A percentile compares a stretch with the other conserved stretches of the same genome.
These are phyloP conservation scores for Ctenopoma kingsleyae DNA, from an alignment of 2,797 vertebrate genomes.

Conservation along the genomic window DNA sequence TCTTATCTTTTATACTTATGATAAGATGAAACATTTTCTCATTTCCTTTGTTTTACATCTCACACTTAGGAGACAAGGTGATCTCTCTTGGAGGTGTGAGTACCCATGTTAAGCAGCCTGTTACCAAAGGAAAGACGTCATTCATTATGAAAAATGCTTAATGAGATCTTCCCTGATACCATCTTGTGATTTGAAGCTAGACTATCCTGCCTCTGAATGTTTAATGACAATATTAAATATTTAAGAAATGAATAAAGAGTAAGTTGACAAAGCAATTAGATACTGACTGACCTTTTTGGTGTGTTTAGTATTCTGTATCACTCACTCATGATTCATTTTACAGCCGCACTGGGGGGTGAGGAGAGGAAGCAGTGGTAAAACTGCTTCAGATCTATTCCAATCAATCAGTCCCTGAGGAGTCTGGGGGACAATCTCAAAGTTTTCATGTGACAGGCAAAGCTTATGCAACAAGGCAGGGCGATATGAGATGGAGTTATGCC, in stretches of 20 bases:
- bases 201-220: conserved; percentile 57
- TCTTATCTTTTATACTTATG: conserved; percentile 58
- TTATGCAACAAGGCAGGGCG: conserved; percentile 33
- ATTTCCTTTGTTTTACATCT: conserved; percentile 76
- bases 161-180: conserved; percentile 67
- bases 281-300: conserved; percentile 75
- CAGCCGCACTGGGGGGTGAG: conserved; percentile 19
- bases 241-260: conserved; percentile 74
- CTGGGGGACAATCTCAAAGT: conserved; percentile 36
- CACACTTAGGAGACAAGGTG: conserved; percentile 59
- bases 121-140: conserved; percentile 64
- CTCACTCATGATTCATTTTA: conserved; percentile 59
- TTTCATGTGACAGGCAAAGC: conserved; percentile 36
- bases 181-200: conserved; percentile 45
- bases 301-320: conserved; percentile 71
- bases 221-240: conserved; percentile 77
- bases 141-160: conserved; percentile 74
- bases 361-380: conserved; percentile 43
- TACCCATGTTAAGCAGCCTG: conserved; percentile 66
- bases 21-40: conserved; percentile 68
- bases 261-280: conserved; percentile 81
- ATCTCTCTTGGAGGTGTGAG: conserved; percentile 58
- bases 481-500: conserved; percentile 13
- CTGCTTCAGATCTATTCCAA: conserved; percentile 47
- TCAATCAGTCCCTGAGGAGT: conserved; percentile 52